Evolutionary conservation across 2,113 vertebrate species (phyloP).

Genomic region (Chrysochloris asiatica): DNA sequence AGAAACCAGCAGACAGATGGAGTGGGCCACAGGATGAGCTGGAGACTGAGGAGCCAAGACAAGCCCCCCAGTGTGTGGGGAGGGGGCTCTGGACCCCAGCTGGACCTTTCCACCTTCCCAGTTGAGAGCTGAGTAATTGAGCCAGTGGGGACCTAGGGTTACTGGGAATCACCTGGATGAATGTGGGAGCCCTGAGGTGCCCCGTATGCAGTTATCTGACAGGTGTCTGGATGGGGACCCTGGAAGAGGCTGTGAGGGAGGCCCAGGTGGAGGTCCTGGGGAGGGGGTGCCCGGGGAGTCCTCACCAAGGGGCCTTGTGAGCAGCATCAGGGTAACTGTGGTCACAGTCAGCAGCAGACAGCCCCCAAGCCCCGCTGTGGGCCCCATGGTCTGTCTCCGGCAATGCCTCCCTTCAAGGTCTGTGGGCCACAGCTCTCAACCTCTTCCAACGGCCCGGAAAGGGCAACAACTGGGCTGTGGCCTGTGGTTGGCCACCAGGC

Average conservation of each 20-base stretch:
- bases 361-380: fast-evolving
- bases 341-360: neutral
- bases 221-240: neutral
- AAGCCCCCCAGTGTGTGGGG: neutral
- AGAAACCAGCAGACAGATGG: neutral
- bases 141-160: fast-evolving
- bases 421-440: fast-evolving
- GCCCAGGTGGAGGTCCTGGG: neutral
- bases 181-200: too few relatives aligned
- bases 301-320: neutral
- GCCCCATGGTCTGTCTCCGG: neutral
- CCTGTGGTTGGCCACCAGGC: neutral
- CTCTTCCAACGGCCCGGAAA: neutral
- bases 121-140: neutral
- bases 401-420: neutral
- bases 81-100: too few relatives aligned
- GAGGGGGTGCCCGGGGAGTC: neutral
- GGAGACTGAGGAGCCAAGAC: neutral
- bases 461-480: neutral
- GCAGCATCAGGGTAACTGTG: neutral
- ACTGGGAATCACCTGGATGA: neutral
- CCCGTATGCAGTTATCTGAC: too few relatives aligned
- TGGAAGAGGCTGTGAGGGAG: neutral
- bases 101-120: neutral
- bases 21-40: neutral